A percentile compares a stretch with the other conserved stretches of the same genome.
Conservation (phyloP, 2,888 invertebrate genomes). For the Drosophila rellima region DNA sequence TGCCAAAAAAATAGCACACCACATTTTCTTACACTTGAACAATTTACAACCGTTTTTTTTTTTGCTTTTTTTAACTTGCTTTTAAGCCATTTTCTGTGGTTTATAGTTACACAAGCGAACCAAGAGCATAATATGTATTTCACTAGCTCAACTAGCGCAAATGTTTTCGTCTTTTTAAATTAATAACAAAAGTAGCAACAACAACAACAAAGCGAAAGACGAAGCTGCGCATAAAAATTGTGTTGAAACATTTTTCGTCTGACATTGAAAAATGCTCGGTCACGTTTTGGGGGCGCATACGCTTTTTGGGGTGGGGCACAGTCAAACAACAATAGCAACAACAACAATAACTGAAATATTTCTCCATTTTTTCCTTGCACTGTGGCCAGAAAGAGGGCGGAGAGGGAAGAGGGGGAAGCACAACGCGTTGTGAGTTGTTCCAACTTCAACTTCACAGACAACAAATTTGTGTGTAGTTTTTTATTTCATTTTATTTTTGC, state of each 20-base stretch:
- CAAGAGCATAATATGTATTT: slow-evolving; percentile 30
- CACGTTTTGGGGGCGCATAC: slow-evolving; percentile 83
- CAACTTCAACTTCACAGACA: slow-evolving; percentile 74
- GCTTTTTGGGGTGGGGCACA: slow-evolving; percentile 8
- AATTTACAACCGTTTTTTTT: slow-evolving; percentile 55
- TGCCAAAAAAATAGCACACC: slow-evolving; percentile 19
- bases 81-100: slow-evolving; percentile 23
- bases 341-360: slow-evolving; percentile 29
- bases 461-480: slow-evolving; percentile 47
- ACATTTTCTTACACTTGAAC: slow-evolving; percentile 72
- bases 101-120: neutral
- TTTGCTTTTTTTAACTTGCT: neutral
- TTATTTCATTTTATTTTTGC: slow-evolving; percentile 23
- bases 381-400: neutral
- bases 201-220: slow-evolving; percentile 26
- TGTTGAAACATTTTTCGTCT: slow-evolving; percentile 80
- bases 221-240: slow-evolving; percentile 53
- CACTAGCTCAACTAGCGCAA: slow-evolving; percentile 47
- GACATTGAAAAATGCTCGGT: slow-evolving; percentile 86
- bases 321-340: neutral
- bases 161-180: neutral
- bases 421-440: slow-evolving; percentile 24
- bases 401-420: slow-evolving; percentile 11
- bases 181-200: neutral
- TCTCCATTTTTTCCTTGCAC: neutral